Conservation (phyloP, 2,797 vertebrate species). For the Ptychadena robeensis region DNA sequence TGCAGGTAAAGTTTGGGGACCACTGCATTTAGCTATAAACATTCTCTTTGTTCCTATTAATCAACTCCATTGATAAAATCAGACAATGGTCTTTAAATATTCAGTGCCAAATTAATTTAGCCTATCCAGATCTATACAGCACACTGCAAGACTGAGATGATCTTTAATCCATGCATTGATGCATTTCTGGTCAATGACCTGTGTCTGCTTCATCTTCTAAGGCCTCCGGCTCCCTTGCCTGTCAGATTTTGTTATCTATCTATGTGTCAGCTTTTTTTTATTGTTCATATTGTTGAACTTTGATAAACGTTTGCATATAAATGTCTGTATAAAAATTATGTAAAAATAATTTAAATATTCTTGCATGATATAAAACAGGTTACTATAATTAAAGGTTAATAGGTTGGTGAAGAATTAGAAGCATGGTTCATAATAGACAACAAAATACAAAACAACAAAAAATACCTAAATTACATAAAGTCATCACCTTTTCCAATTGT, state of each 20-base stretch:
- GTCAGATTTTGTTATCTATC: conserved; percentile 14
- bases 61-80: not conserved
- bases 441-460: too few relatives aligned
- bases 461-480: too few relatives aligned
- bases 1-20: too few relatives aligned
- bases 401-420: not conserved
- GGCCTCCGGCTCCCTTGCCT: not conserved
- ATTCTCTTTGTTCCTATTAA: too few relatives aligned
- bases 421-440: not conserved
- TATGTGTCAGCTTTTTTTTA: not conserved
- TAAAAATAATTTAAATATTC: not conserved
- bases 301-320: not conserved
- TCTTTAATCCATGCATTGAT: not conserved
- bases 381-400: not conserved
- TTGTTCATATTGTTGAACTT: not conserved
- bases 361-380: not conserved
- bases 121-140: not conserved
- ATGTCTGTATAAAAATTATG: not conserved
- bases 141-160: not conserved
- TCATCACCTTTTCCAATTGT: too few relatives aligned
- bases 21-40: too few relatives aligned
- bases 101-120: not conserved
- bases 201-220: conserved; percentile 8
- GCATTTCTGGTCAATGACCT: not conserved
- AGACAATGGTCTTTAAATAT: not conserved